Evolutionary conservation across 2,888 invertebrate species (phyloP).

Genomic region (Cyaniris semiargus): DNA sequence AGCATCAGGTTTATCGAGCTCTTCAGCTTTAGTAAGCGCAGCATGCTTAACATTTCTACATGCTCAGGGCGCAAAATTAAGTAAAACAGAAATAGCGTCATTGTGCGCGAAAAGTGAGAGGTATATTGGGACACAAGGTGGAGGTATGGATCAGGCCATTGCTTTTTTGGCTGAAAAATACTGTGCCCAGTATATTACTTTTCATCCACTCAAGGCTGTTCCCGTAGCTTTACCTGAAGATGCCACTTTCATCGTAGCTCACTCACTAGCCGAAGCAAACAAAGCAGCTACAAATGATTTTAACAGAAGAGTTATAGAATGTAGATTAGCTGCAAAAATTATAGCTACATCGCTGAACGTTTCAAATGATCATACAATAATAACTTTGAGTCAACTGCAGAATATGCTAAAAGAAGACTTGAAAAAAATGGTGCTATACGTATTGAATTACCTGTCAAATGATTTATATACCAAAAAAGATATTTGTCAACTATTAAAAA

Average conservation of each 20-base stretch:
- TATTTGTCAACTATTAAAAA: conserved; percentile 81
- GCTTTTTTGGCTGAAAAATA: conserved; percentile 93
- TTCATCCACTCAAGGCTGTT: conserved; percentile 90
- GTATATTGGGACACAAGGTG: conserved; percentile 98
- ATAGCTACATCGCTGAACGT: conserved; percentile 52
- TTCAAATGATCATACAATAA: conserved; percentile 83
- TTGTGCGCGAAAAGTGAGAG: conserved; percentile 94
- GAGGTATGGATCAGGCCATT: conserved; percentile 99
- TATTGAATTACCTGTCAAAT: conserved; percentile 82
- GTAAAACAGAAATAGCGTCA: conserved; percentile 86
- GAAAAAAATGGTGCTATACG: conserved; percentile 85
- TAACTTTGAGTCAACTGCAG: conserved; percentile 88
- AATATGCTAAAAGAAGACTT: conserved; percentile 81
- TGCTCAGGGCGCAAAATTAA: conserved; percentile 65
- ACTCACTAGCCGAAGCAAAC: conserved; percentile 92
- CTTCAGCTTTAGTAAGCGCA: conserved; percentile 97
- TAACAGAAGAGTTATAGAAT: conserved; percentile 97
- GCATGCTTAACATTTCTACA: conserved; percentile 89
- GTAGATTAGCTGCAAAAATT: conserved; percentile 93
- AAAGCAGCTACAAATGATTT: conserved; percentile 96
- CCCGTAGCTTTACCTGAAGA: conserved; percentile 90
- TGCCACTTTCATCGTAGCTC: conserved; percentile 95
- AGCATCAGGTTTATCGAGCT: conserved; percentile 97
- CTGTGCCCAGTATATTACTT: conserved; percentile 95
- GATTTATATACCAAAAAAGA: conserved; percentile 85